Conservation (phyloP, 1,140 invertebrate species). For the Drosophila kurseongensis region DNA sequence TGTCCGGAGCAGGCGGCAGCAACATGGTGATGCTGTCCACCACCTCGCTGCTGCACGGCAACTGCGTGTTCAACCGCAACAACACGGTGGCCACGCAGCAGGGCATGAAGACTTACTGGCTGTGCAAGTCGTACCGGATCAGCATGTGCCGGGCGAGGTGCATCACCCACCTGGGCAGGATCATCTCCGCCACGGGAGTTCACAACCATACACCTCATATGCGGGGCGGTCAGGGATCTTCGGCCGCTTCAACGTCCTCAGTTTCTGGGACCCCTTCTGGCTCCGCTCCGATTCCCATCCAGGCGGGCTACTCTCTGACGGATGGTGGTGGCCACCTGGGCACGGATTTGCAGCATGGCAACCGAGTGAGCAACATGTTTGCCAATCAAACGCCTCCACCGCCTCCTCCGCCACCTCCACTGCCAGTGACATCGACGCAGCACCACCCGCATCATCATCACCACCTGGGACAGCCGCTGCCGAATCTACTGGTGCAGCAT, state of each 20-base stretch:
- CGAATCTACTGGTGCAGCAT: conserved; percentile 75
- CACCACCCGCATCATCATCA: conserved; percentile 68
- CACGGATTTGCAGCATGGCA: conserved; percentile 53
- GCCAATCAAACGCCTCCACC: conserved; percentile 50
- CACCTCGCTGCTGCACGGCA: conserved; percentile 83
- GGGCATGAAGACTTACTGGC: conserved; percentile 85
- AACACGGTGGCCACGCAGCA: conserved; percentile 84
- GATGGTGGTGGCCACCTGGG: conserved; percentile 46
- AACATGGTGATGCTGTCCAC: conserved; percentile 84
- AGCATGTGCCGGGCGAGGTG: conserved; percentile 84
- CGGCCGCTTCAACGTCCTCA: conserved; percentile 14
- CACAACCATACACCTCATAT: conserved; percentile 84
- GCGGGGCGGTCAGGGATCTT: conserved; percentile 51
- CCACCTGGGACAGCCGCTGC: conserved; percentile 62
- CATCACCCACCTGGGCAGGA: conserved; percentile 82
- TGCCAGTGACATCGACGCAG: conserved; percentile 10
- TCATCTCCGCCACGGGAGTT: conserved; percentile 83
- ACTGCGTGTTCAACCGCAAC: conserved; percentile 84
- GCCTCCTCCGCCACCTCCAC: conserved; percentile 31
- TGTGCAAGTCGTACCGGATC: conserved; percentile 84
- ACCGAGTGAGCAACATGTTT: conserved; percentile 47
- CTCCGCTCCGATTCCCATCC: conserved; percentile 48
- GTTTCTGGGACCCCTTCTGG: conserved; percentile 25
- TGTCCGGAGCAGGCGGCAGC: conserved; percentile 75
- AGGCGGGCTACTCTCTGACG: conserved; percentile 49